Conservation (phyloP, 2,797 vertebrate species). For the Acanthiza pusilla region DNA sequence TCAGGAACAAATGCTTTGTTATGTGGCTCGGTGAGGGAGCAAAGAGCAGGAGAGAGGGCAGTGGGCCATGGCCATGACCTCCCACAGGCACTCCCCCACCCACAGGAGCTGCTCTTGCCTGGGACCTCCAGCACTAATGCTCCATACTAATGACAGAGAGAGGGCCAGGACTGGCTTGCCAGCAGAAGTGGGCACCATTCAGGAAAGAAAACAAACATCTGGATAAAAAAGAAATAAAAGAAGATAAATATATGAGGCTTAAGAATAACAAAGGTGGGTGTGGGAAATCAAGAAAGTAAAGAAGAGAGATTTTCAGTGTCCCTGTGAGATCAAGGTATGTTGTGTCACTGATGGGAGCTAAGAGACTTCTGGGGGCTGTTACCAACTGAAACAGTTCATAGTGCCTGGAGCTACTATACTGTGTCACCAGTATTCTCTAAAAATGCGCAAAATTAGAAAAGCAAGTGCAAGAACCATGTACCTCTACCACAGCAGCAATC, state of each 20-base stretch:
- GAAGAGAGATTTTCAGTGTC: not conserved
- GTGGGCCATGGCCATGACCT: not conserved
- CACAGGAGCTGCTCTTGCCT: not conserved
- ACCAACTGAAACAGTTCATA: not conserved
- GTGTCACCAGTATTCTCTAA: not conserved
- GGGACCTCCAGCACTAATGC: not conserved
- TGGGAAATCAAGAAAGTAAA: not conserved
- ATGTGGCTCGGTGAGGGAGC: not conserved
- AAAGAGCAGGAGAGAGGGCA: not conserved
- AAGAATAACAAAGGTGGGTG: not conserved
- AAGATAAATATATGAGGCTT: not conserved
- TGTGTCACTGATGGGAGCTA: not conserved
- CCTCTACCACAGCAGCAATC: not conserved
- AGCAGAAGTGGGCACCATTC: not conserved
- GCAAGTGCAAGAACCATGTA: not conserved
- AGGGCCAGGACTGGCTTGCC: not conserved
- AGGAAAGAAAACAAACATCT: not conserved
- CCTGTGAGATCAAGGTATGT: fast-evolving
- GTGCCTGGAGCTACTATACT: not conserved
- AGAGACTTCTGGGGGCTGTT: not conserved
- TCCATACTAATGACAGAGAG: not conserved
- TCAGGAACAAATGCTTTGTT: conserved; percentile 6
- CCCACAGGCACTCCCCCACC: not conserved
- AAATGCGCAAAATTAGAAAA: not conserved
- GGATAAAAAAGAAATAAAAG: not conserved